Evolutionary conservation across 2,888 invertebrate genomes (phyloP).

Genomic region (Agriopis marginaria): DNA sequence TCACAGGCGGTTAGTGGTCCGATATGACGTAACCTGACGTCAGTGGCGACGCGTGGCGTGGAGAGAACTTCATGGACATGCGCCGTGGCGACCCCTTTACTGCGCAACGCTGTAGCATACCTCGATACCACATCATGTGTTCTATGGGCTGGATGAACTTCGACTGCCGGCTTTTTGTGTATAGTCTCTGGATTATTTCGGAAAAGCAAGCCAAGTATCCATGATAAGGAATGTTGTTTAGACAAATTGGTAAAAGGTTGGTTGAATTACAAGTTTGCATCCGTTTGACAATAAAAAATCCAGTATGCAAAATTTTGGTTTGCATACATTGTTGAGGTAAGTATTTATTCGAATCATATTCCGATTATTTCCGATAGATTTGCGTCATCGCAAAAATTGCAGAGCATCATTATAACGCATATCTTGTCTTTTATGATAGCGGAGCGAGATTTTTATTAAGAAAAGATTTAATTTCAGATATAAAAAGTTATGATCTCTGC

Average conservation of each 20-base stretch:
- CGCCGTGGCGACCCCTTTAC: conserved; percentile 21
- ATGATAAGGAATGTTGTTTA: background rate
- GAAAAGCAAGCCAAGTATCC: background rate
- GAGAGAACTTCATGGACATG: conserved; percentile 9
- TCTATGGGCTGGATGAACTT: too few relatives aligned
- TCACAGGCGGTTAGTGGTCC: conserved; percentile 39
- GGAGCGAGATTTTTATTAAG: background rate
- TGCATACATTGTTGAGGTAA: background rate
- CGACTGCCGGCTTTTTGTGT: too few relatives aligned
- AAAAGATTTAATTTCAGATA: background rate
- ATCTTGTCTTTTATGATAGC: conserved; percentile 8
- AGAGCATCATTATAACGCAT: background rate
- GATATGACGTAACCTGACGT: conserved; percentile 66
- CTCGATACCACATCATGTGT: too few relatives aligned
- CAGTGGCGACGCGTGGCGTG: conserved; percentile 41
- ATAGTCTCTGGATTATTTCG: too few relatives aligned
- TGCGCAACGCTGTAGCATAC: conserved; percentile 28
- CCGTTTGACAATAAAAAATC: background rate
- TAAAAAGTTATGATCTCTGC: background rate
- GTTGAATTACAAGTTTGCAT: background rate
- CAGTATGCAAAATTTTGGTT: background rate
- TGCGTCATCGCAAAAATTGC: conserved; percentile 6
- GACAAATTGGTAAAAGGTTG: background rate
- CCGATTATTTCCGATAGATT: background rate
- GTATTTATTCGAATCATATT: background rate